Percentiles rank a stretch among this genome's conserved stretches.
These are phyloP conservation scores for Neosalanx taihuensis DNA, from an alignment of 2,797 vertebrate species.

Conservation along the genomic window DNA sequence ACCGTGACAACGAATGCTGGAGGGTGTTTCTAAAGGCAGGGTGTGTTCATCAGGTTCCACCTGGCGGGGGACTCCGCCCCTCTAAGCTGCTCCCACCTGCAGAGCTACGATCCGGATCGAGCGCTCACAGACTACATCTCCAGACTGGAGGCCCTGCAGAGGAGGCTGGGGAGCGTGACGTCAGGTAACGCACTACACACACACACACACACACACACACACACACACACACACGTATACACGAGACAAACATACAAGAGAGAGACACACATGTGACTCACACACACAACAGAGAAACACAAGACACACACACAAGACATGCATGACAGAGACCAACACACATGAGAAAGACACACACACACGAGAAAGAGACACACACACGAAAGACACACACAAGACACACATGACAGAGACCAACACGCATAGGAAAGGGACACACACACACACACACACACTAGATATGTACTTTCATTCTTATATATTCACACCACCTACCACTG, in stretches of 20 bases:
- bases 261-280: neutral
- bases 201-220: neutral
- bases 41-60: slow-evolving; percentile 71
- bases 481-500: no score
- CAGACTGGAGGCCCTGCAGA: slow-evolving; percentile 90
- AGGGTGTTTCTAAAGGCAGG: neutral
- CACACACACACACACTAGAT: no score
- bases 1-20: neutral
- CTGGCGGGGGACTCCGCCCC: slow-evolving; percentile 71
- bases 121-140: slow-evolving; percentile 94
- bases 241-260: no score
- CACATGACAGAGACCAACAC: no score
- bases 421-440: no score
- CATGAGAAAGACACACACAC: no score
- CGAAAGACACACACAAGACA: no score
- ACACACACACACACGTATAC: no score
- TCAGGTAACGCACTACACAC: slow-evolving; percentile 75
- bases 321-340: no score
- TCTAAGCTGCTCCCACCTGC: slow-evolving; percentile 86
- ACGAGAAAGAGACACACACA: no score
- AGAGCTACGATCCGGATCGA: slow-evolving; percentile 93
- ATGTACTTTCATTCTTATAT: no score
- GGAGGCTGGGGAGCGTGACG: slow-evolving; percentile 87
- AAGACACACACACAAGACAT: no score
- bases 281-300: neutral